Conservation (phyloP, 2,113 vertebrate genomes). For the Oostethus manadensis region DNA sequence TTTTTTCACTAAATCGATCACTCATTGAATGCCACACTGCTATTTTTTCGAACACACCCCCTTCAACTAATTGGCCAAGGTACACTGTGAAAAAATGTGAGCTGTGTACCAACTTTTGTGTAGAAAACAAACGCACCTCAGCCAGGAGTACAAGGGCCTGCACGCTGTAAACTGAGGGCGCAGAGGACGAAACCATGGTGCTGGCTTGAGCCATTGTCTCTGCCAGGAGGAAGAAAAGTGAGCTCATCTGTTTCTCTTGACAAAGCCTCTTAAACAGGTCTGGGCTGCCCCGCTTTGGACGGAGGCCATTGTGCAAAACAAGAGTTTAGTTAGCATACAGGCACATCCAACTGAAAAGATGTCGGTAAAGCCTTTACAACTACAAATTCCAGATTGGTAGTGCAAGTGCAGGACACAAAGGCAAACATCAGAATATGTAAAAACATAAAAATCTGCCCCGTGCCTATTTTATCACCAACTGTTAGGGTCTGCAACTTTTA, state of each 20-base stretch:
- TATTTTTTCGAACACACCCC: too few relatives aligned
- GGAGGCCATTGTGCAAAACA: background rate
- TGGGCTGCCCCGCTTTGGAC: background rate
- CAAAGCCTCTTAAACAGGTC: background rate
- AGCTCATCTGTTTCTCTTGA: background rate
- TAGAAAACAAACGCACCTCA: slow-evolving; percentile 72
- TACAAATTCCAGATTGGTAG: background rate
- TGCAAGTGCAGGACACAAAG: too few relatives aligned
- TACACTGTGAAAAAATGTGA: background rate
- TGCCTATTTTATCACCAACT: background rate
- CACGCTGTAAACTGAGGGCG: slow-evolving; percentile 90
- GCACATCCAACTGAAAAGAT: background rate
- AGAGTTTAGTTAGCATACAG: background rate
- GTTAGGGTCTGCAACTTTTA: background rate
- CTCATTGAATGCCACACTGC: too few relatives aligned
- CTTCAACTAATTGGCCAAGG: too few relatives aligned
- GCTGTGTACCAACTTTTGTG: background rate
- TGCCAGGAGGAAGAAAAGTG: slow-evolving; percentile 36
- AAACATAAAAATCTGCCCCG: background rate
- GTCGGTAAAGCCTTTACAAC: background rate
- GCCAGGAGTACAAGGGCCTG: slow-evolving; percentile 91
- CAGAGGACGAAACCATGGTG: slow-evolving; percentile 90
- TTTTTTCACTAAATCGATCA: too few relatives aligned
- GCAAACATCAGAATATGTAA: too few relatives aligned
- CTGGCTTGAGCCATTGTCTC: slow-evolving; percentile 74